These are phyloP conservation scores for Caenorhabditis latens DNA, from an alignment of 1,140 invertebrate species.

Conservation along the genomic window DNA sequence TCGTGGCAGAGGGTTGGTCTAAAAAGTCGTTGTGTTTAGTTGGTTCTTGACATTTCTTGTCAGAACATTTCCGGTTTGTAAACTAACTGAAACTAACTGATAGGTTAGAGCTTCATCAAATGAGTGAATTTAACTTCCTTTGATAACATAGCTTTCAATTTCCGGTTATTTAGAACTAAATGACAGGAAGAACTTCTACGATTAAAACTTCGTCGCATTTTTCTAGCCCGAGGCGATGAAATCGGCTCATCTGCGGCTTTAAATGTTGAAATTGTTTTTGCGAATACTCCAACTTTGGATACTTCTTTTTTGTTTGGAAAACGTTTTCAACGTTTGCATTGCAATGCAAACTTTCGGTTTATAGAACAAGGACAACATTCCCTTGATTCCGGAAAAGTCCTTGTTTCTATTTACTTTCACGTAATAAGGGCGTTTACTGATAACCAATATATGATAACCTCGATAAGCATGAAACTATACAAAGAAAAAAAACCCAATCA, in stretches of 20 bases:
- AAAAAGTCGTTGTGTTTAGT: too few relatives aligned
- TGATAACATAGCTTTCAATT: not conserved
- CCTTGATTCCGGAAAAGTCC: conserved; percentile 1
- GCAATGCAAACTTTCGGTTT: not conserved
- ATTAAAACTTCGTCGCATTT: too few relatives aligned
- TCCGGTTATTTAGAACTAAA: not conserved
- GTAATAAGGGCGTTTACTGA: not conserved
- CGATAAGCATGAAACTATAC: not conserved
- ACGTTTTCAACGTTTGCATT: not conserved
- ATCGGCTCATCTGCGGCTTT: not conserved
- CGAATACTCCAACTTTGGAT: too few relatives aligned
- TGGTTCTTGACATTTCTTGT: too few relatives aligned
- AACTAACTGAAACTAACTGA: not conserved
- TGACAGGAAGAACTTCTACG: too few relatives aligned
- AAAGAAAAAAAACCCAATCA: not conserved
- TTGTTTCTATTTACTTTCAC: not conserved
- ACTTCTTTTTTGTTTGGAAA: too few relatives aligned
- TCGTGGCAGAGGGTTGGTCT: too few relatives aligned
- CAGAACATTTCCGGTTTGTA: not conserved
- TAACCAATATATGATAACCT: not conserved
- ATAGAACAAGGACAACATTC: not conserved
- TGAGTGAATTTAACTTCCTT: not conserved
- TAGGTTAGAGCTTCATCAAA: not conserved
- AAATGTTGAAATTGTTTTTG: too few relatives aligned
- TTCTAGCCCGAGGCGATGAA: not conserved